A percentile compares a stretch with the other conserved stretches of the same genome.
phyloP scores from a whole-genome alignment of 2,113 vertebrate genomes.

The Podarcis raffonei region DNA sequence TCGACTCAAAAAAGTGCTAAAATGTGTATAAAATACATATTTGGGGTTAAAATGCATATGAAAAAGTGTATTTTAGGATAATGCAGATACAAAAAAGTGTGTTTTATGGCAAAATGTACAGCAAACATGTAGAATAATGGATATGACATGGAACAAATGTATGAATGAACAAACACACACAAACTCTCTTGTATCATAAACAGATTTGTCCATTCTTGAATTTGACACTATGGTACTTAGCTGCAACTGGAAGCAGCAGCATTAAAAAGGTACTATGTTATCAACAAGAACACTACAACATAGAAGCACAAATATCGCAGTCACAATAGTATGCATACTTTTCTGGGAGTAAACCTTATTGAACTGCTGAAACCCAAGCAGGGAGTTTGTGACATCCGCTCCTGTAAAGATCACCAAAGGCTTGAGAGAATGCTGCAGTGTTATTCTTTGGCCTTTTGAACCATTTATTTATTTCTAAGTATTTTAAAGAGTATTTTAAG shows the following conservation, averaged over 20 bases:
- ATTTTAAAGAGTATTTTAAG: neutral
- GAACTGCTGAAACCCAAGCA: neutral
- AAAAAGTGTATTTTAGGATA: too few species aligned
- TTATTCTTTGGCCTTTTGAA: neutral
- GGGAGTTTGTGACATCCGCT: neutral
- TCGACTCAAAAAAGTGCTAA: too few species aligned
- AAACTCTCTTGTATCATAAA: too few species aligned
- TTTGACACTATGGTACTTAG: neutral
- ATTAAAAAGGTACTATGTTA: neutral
- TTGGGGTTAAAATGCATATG: too few species aligned
- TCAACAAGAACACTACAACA: neutral
- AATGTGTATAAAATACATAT: too few species aligned
- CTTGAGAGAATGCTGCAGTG: neutral
- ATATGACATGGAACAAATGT: too few species aligned
- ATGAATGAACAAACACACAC: too few species aligned
- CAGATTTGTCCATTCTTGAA: too few species aligned
- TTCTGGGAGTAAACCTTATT: neutral
- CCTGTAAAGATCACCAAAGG: neutral
- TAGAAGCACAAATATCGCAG: neutral
- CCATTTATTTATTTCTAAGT: neutral
- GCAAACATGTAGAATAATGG: too few species aligned
- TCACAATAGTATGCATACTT: neutral
- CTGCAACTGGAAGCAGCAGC: neutral
- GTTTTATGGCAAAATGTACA: too few species aligned
- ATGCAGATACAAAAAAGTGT: too few species aligned